Percentiles rank a stretch among this genome's conserved stretches.
These are phyloP conservation scores for Octomys mimax DNA, from an alignment of 2,797 vertebrate genomes.

Conservation along the genomic window DNA sequence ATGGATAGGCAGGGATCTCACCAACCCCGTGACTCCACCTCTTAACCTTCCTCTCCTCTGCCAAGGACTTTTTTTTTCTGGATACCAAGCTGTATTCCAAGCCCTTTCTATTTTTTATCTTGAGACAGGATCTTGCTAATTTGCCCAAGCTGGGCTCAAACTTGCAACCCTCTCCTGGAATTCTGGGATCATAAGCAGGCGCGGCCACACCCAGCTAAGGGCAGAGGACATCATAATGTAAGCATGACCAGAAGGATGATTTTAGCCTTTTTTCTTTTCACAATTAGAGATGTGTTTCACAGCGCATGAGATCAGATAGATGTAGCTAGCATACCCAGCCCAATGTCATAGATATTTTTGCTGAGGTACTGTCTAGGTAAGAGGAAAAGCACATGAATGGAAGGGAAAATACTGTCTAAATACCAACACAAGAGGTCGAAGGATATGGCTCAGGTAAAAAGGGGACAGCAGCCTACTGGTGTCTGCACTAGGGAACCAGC, in stretches of 20 bases:
- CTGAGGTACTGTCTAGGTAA: neutral
- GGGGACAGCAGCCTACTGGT: neutral
- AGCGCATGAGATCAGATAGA: neutral
- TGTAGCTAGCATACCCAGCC: too few relatives aligned
- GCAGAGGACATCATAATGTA: neutral
- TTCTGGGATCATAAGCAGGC: neutral
- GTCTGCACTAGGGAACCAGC: neutral
- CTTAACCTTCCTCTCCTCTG: neutral
- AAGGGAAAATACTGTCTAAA: neutral
- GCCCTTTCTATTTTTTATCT: neutral
- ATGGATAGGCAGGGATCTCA: rapidly evolving
- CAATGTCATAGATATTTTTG: neutral
- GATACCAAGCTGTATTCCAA: neutral
- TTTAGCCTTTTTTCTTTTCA: neutral
- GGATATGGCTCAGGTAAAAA: neutral
- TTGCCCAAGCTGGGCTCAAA: neutral
- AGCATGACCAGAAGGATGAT: neutral
- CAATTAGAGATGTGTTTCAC: neutral
- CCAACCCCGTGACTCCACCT: neutral
- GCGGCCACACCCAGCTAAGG: neutral
- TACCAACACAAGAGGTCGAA: neutral
- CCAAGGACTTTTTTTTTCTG: too few relatives aligned
- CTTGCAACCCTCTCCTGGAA: neutral
- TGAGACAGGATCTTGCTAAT: neutral
- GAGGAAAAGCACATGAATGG: rapidly evolving